phyloP scores from a whole-genome alignment of 2,113 vertebrate species.

The Podarcis muralis region DNA sequence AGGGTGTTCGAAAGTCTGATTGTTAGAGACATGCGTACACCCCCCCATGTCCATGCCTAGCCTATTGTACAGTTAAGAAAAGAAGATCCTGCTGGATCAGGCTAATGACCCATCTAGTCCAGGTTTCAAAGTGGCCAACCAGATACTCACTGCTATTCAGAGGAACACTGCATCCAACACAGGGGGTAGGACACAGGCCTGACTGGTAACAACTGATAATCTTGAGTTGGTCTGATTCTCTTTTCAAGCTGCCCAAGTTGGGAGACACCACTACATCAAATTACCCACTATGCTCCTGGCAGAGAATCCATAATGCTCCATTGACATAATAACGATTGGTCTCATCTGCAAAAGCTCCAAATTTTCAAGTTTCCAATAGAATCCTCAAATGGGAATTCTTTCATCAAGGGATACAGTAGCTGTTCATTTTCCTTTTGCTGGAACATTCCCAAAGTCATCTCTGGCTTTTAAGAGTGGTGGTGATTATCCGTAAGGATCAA shows the following conservation, averaged over 20 bases:
- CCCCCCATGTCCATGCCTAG: background rate
- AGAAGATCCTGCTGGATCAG: too few species aligned
- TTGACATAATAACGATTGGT: background rate
- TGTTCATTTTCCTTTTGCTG: background rate
- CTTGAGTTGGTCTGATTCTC: background rate
- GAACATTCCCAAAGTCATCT: background rate
- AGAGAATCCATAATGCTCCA: too few species aligned
- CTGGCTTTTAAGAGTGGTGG: background rate
- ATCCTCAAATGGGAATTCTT: background rate
- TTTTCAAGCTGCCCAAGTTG: background rate
- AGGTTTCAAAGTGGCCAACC: too few species aligned
- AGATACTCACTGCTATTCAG: too few species aligned
- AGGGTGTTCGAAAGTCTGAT: background rate
- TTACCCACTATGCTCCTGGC: too few species aligned
- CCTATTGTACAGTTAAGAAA: too few species aligned
- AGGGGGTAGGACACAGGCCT: too few species aligned
- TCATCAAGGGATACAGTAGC: background rate
- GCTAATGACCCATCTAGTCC: too few species aligned
- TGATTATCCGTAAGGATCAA: constrained; percentile 3
- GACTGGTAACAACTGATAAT: too few species aligned
- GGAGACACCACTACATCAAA: background rate
- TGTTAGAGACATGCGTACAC: background rate
- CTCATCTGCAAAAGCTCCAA: background rate
- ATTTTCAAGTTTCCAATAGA: background rate
- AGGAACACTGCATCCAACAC: too few species aligned